These are phyloP conservation scores for Halictus rubicundus DNA, from an alignment of 1,140 invertebrate species.

Conservation along the genomic window DNA sequence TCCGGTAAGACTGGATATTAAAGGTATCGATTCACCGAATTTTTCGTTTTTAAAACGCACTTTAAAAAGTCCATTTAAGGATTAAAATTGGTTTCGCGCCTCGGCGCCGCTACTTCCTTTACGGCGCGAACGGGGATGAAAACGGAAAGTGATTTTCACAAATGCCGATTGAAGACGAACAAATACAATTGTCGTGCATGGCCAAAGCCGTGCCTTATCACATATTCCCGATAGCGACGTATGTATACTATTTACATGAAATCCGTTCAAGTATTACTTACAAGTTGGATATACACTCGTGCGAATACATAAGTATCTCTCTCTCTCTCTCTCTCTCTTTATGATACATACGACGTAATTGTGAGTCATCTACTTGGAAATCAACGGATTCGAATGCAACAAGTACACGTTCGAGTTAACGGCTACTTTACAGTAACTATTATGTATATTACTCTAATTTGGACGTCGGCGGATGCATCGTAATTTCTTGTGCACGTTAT, in stretches of 20 bases:
- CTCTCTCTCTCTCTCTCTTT: background rate
- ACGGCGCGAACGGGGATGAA: too few species aligned
- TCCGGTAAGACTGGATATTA: too few species aligned
- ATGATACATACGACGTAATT: background rate
- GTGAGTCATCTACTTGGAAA: constrained; percentile 1
- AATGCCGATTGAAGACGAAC: constrained; percentile 69
- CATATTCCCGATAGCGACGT: constrained; percentile 68
- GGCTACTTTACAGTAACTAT: constrained; percentile 49
- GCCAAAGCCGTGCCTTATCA: constrained; percentile 77
- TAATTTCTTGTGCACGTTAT: constrained; percentile 67
- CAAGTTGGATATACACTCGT: constrained; percentile 45
- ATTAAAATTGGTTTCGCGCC: too few species aligned
- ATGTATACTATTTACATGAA: constrained; percentile 62
- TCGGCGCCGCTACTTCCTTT: too few species aligned
- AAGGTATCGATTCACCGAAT: too few species aligned
- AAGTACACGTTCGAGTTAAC: constrained; percentile 16
- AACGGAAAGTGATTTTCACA: constrained; percentile 58
- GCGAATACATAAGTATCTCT: constrained; percentile 6
- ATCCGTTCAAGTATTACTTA: constrained; percentile 62
- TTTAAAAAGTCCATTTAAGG: too few species aligned
- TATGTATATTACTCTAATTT: constrained; percentile 41
- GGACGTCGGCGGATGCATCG: constrained; percentile 65
- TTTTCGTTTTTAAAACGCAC: too few species aligned
- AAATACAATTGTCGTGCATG: constrained; percentile 73
- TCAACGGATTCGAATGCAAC: constrained; percentile 7